Evolutionary conservation across 2,113 vertebrate genomes (phyloP).

Genomic region (Lepisosteus osseus): DNA sequence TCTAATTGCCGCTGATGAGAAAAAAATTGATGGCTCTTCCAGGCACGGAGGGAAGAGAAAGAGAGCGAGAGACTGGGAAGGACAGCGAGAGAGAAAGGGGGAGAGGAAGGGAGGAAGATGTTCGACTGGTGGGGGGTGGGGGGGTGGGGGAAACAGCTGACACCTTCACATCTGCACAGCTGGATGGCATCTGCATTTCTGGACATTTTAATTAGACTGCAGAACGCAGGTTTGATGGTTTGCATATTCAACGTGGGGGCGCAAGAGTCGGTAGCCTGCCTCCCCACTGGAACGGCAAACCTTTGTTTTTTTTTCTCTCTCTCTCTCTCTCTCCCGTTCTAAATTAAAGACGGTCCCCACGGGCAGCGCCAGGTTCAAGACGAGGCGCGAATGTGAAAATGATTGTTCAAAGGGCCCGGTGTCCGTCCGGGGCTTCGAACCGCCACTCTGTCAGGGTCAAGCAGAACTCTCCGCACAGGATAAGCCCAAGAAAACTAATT

Average conservation of each 20-base stretch:
- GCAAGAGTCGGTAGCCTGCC: background rate
- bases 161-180: slow-evolving; percentile 48
- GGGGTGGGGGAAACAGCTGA: slow-evolving; percentile 30
- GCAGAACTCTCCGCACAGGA: background rate
- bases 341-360: background rate
- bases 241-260: slow-evolving; percentile 26
- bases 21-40: slow-evolving; percentile 72
- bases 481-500: too few relatives aligned
- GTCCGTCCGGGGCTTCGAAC: background rate
- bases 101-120: slow-evolving; percentile 23
- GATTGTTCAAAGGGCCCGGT: background rate
- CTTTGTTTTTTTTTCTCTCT: background rate
- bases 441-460: background rate
- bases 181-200: slow-evolving; percentile 64
- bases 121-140: slow-evolving; percentile 26
- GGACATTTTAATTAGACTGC: slow-evolving; percentile 66
- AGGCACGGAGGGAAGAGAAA: slow-evolving; percentile 46
- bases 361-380: background rate
- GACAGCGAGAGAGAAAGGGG: slow-evolving; percentile 23
- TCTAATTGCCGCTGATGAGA: slow-evolving; percentile 71
- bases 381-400: background rate
- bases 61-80: slow-evolving; percentile 35
- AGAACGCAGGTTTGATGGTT: slow-evolving; percentile 60
- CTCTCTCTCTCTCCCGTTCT: background rate
- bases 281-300: background rate